These are phyloP conservation scores for Melipona bicolor DNA, from an alignment of 2,888 invertebrate genomes.

Conservation along the genomic window DNA sequence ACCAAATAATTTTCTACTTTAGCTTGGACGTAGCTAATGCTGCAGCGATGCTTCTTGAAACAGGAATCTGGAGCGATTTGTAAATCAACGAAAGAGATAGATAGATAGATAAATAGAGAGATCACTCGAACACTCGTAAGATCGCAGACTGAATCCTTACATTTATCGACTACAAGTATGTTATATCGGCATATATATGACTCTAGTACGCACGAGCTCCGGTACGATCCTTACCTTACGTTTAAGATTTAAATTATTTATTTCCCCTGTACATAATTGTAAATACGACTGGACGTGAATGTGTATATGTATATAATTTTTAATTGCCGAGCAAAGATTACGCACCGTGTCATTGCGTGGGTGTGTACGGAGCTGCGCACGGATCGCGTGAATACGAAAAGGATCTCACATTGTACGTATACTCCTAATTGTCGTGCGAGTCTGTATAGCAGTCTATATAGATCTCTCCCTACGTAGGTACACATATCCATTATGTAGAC, in stretches of 20 bases:
- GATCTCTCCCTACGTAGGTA: constrained; percentile 18
- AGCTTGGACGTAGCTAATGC: constrained; percentile 6
- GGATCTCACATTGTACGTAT: constrained; percentile 72
- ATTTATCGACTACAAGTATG: constrained; percentile 32
- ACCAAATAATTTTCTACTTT: constrained; percentile 31
- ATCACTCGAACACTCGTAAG: neutral
- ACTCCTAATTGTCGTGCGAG: constrained; percentile 57
- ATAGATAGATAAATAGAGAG: neutral
- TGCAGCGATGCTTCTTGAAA: neutral
- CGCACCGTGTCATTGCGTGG: constrained; percentile 27
- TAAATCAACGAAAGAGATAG: neutral
- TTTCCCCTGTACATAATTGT: constrained; percentile 77
- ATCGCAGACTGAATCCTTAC: constrained; percentile 45
- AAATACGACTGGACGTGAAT: constrained; percentile 67
- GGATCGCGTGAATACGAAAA: constrained; percentile 54
- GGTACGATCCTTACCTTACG: constrained; percentile 43
- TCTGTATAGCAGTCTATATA: constrained; percentile 34
- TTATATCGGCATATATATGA: constrained; percentile 25
- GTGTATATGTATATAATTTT: constrained; percentile 71
- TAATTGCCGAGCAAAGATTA: constrained; percentile 42
- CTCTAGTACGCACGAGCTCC: constrained; percentile 18
- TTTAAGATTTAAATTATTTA: constrained; percentile 74
- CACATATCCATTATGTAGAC: constrained; percentile 48
- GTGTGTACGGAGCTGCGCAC: constrained; percentile 24
- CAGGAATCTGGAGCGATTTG: neutral